These are phyloP conservation scores for Batillaria attramentaria DNA, from an alignment of 1,140 invertebrate genomes.

Conservation along the genomic window DNA sequence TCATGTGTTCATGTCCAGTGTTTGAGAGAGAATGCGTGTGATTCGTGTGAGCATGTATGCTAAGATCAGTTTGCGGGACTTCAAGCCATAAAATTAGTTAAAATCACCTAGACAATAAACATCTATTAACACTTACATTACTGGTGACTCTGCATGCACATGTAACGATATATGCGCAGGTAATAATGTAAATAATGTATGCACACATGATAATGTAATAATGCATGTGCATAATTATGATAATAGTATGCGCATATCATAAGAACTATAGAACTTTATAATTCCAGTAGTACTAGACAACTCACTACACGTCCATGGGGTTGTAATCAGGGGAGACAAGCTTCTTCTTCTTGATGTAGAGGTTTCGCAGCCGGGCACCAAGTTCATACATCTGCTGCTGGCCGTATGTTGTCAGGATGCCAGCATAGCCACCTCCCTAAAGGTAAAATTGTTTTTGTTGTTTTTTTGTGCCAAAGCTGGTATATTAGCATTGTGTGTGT, in stretches of 20 bases:
- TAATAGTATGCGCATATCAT: neutral
- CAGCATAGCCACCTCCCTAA: slow-evolving; percentile 51
- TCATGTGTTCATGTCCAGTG: no score
- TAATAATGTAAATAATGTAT: no score
- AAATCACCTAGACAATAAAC: no score
- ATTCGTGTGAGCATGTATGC: no score
- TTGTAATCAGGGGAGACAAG: slow-evolving; percentile 41
- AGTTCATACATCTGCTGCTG: slow-evolving; percentile 56
- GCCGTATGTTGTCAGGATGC: slow-evolving; percentile 53
- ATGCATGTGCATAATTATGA: neutral
- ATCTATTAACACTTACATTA: no score
- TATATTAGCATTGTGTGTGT: neutral
- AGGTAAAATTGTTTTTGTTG: slow-evolving; percentile 10
- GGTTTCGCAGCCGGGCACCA: slow-evolving; percentile 40
- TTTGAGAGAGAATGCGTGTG: no score
- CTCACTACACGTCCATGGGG: slow-evolving; percentile 44
- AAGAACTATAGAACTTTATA: neutral
- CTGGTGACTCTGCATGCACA: neutral
- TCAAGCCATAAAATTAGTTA: no score
- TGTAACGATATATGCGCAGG: neutral
- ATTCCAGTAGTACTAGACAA: no score
- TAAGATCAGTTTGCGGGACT: no score
- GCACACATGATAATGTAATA: no score
- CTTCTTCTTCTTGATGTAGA: slow-evolving; percentile 46
- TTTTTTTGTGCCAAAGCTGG: neutral